Base-by-base conservation (phyloP, 2,113 vertebrate species). In the Sarotherodon lohbergeri region DNA sequence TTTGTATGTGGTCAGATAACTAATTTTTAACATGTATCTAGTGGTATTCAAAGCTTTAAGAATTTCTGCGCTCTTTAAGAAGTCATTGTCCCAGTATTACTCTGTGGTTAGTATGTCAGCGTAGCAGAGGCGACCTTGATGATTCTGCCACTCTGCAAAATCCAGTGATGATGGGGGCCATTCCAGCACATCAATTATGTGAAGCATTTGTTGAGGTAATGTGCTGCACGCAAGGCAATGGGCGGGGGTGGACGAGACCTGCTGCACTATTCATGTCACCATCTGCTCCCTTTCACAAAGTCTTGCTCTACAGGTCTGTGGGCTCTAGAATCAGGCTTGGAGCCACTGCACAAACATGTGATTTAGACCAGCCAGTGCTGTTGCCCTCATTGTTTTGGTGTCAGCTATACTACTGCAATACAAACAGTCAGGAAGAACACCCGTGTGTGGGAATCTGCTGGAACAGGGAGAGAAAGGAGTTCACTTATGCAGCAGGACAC, bases 251-350 rank as follows among this genome's bases (percentile, higher is more conserved):
- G 91, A 84, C 54, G 3, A 88, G 88, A 91, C 85, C 91, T 91
- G 82, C 93, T 95, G 94, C 94, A 96, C 93, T 95, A 95, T 95
- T 96, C 94, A 96, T 96, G 95, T 90, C 80, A 89, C 96, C 95
- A 96, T 96, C 96, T 96, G 96, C 91, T 96, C 57, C 90, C 91
- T 89, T 93, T 95, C 92, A 87, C 41, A 86, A 68, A 88, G 88
- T 81, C 91, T 90, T 88, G 80, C 89, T 93, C 88, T 78, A 90
- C 89, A 76, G 86, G 90, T 90, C 87, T 55, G 78, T 85, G 85
- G 82, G 88, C 73, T 93, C 84, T 94, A 93, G 91, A 95, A 88
- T n/a, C 78, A 50, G 84, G 86, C 86, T 88, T 22, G 82, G 83
- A 94, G 84, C 46, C 55, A 22, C 80, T 34, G 84, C 86, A 83